Evolutionary conservation across 2,797 vertebrate species (phyloP).

Genomic region (Malurus splendens): DNA sequence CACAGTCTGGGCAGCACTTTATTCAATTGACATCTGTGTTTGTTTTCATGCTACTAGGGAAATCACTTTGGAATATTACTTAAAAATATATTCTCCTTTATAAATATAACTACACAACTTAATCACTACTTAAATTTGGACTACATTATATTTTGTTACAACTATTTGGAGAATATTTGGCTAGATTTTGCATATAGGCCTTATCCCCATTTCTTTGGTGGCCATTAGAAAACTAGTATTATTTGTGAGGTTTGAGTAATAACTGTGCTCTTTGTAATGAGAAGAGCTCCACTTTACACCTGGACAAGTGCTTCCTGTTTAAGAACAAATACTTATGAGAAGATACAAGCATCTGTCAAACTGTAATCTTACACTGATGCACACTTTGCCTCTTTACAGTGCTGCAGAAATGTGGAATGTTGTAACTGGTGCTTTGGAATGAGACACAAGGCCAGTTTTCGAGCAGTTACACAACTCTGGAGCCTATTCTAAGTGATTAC

Average conservation of each 20-base stretch:
- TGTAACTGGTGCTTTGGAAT: neutral
- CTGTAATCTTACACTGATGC: neutral
- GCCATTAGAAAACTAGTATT: neutral
- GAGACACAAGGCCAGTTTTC: fast-evolving
- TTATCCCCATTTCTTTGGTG: neutral
- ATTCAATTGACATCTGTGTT: neutral
- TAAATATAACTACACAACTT: neutral
- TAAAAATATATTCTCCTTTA: neutral
- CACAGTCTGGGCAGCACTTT: neutral
- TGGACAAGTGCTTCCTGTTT: neutral
- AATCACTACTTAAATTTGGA: neutral
- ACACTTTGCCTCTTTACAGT: neutral
- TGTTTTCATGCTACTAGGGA: neutral
- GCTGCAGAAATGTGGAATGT: neutral
- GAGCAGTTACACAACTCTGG: neutral
- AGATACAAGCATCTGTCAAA: neutral
- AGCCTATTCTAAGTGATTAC: fast-evolving
- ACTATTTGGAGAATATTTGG: neutral
- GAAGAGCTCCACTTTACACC: neutral
- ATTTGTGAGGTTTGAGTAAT: neutral
- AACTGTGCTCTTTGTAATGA: neutral
- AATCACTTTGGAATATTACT: neutral
- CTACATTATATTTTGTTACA: neutral
- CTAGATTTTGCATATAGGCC: neutral
- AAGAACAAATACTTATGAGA: neutral